These are phyloP conservation scores for Dendrolimus houi DNA, from an alignment of 2,888 invertebrate genomes.

Conservation along the genomic window DNA sequence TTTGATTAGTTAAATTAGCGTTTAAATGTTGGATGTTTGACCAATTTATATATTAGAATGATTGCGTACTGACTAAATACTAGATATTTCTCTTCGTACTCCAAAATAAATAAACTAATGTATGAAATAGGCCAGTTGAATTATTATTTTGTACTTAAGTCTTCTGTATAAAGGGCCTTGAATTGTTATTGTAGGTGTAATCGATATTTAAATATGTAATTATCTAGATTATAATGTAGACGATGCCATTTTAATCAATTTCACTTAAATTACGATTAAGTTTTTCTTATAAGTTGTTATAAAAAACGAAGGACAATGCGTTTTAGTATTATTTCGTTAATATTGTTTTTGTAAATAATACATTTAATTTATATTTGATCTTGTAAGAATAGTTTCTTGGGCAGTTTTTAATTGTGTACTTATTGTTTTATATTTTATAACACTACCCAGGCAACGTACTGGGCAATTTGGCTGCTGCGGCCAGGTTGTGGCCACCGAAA, in stretches of 20 bases:
- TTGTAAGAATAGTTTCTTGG: no score
- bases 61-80: no score
- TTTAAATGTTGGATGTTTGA: no score
- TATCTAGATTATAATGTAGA: not conserved
- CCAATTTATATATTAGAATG: not conserved
- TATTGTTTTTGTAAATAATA: constrained; percentile 3
- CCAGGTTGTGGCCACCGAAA: no score
- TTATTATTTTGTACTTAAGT: not conserved
- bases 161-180: not conserved
- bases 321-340: constrained; percentile 70
- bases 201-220: constrained; percentile 1
- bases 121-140: not conserved
- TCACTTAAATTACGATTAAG: constrained; percentile 18
- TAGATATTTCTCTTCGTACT: no score
- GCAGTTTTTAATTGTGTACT: no score
- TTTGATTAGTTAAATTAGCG: no score
- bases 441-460: no score
- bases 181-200: constrained; percentile 3
- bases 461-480: no score
- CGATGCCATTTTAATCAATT: constrained; percentile 8
- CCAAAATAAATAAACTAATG: no score
- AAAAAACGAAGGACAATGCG: constrained; percentile 56
- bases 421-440: no score
- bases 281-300: constrained; percentile 9
- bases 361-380: no score